Evolutionary conservation across 2,797 vertebrate species (phyloP), one percentile per base, ranked within the genome.

Genomic region (Heteromormyrus szaboi): DNA sequence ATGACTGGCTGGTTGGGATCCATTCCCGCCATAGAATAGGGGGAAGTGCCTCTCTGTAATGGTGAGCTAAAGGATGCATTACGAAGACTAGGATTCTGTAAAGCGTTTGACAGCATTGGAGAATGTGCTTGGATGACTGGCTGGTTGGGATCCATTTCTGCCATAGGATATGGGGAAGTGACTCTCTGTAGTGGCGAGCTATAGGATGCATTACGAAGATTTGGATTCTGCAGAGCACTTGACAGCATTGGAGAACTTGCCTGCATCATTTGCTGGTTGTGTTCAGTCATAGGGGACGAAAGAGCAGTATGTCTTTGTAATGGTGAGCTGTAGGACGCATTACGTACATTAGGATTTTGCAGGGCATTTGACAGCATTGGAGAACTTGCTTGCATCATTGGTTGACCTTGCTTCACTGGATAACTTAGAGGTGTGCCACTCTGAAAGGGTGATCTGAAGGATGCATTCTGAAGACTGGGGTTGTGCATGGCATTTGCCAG

Each of bases 341-440:
- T 92, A 53, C 92, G 91, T 5, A 96, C 19, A 88, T 95, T 95
- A 87, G 92, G 91, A 90, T 96, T 96, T 92, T 95, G 94, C 85
- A 96, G 81, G 44, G 95, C 94, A 84, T 88, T 86, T 19, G 93
- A 94, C 2, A 96, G 92, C 90, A 92, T 46, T 8, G 95, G 94
- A 46, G 95, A 95, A 3, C 92, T 91, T 50, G 25, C 44, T 85
- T 62, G 53, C 41, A 44, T 81, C 54, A 56, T 41, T 50, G 41
- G 25, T 54, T 62, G 88, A 81, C 44, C 54, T 46, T 50, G 29
- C 14, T 62, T 86, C 46, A 93, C 44, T 11, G 95, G 94, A 50
- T 95, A 94, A 5, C 92, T 91, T 46, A 19, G 93, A 89, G 87
- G 90, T 90, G 2, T 90, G 50, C 29, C 65, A 29, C 29, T 92